Base-by-base conservation (phyloP, 2,113 vertebrate species). In the Tyrannus savana region DNA sequence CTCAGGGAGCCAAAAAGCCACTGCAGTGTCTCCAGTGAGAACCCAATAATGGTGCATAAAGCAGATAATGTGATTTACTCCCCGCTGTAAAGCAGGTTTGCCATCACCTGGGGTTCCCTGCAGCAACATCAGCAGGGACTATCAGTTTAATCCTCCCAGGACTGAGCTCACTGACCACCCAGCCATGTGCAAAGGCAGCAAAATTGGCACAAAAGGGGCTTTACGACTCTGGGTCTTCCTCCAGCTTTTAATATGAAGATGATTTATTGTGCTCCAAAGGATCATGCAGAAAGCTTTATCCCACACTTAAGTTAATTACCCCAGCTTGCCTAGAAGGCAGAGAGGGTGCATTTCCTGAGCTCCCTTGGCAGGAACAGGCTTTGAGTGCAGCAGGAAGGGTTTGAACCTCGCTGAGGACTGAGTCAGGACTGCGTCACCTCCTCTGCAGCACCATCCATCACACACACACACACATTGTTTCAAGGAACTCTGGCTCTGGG, bases 291-390 rank as follows among this genome's bases (percentile, higher is more conserved):
- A 95, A 94, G 85, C 91, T 42, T 8, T 41, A 76, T 88, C 78
- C 94, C 81, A 93, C 78, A 84, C 91, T 96, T 90, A 87, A 84
- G 76, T 89, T 94, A 95, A 96, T 95, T 94, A 97, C 60, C 62
- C 85, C 92, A 59, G 84, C 62, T 56, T 86, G 88, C 80, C 89
- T 79, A 68, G 90, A 94, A 93, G 78, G 82, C 90, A 93, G 71
- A 83, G 53, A 3, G 6, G 44, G 46, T 84, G 84, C 84, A 78
- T 79, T 96, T 96, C 93, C 92, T 86, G 76, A 95, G 88, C 78
- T 79, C 56, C 60, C 72, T 77, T 89, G 89, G 84, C 78, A 95
- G 73, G 78, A 75, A 60, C 1, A 30, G 1, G 14, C 67, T 81
- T 41, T 89, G 41, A 59, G 12, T 69, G 75, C 75, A 88, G 90